Percentiles rank a stretch among this genome's conserved stretches.
phyloP scores from a whole-genome alignment of 2,888 invertebrate genomes.

The Druceiella hillmani region DNA sequence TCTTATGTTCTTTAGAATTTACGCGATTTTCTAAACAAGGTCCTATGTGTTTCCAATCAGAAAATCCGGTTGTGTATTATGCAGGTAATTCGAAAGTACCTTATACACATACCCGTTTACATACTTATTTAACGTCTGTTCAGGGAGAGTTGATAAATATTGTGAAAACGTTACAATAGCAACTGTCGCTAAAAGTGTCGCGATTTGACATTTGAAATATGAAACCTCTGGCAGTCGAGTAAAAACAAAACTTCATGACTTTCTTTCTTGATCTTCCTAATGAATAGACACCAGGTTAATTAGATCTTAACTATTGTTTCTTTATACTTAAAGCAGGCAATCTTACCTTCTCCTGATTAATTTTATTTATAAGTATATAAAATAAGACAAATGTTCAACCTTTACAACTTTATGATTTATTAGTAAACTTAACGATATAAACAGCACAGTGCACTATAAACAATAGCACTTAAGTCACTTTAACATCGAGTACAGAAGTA shows the following conservation, averaged over 20 bases:
- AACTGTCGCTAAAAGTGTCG: too few relatives aligned
- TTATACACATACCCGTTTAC: too few relatives aligned
- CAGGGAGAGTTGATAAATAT: too few relatives aligned
- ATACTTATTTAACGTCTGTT: too few relatives aligned
- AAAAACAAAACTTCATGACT: background rate
- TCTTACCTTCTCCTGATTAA: background rate
- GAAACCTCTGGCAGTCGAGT: too few relatives aligned
- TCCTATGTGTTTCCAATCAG: conserved; percentile 1
- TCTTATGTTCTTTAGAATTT: conserved; percentile 1
- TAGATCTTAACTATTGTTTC: too few relatives aligned
- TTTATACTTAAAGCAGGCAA: background rate
- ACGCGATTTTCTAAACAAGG: background rate
- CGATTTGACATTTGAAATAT: too few relatives aligned
- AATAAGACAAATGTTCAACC: background rate
- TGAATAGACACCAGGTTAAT: too few relatives aligned
- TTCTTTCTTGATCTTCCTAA: background rate
- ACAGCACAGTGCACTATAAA: conserved; percentile 1
- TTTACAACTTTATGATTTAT: background rate
- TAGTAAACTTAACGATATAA: background rate
- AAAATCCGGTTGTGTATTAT: background rate
- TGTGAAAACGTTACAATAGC: too few relatives aligned
- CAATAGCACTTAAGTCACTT: conserved; percentile 1
- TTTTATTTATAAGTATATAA: background rate
- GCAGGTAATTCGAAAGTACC: background rate
- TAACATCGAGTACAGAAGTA: too few relatives aligned